These are phyloP conservation scores for Pagetopsis macropterus DNA, from an alignment of 2,797 vertebrate genomes.

Conservation along the genomic window DNA sequence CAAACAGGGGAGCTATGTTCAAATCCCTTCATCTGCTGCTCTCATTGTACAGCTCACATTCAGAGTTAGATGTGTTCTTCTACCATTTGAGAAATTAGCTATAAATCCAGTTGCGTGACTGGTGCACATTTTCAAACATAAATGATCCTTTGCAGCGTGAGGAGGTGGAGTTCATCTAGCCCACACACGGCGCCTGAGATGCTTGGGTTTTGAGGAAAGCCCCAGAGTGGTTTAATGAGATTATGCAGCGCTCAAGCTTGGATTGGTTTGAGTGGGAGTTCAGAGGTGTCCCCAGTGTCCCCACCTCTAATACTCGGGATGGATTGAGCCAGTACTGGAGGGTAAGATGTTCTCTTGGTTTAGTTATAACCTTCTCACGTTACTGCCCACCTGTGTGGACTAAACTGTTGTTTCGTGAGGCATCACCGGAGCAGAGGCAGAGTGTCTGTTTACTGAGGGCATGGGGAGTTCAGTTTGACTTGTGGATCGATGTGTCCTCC, in stretches of 20 bases:
- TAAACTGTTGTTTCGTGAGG: slow-evolving; percentile 38
- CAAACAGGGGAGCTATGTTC: slow-evolving; percentile 49
- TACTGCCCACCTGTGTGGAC: slow-evolving; percentile 36
- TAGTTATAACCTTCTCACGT: slow-evolving; percentile 41
- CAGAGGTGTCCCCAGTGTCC: slow-evolving; percentile 18
- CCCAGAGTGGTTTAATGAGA: slow-evolving; percentile 10
- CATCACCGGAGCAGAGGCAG: slow-evolving; percentile 28
- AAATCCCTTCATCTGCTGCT: slow-evolving; percentile 29
- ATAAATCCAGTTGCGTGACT: not conserved
- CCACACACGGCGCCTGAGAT: slow-evolving; percentile 2
- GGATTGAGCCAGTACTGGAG: slow-evolving; percentile 13
- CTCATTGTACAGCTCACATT: slow-evolving; percentile 36
- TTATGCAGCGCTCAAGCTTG: slow-evolving; percentile 30
- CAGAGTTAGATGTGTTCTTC: slow-evolving; percentile 13
- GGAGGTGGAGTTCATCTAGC: slow-evolving; percentile 18
- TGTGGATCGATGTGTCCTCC: slow-evolving; percentile 65
- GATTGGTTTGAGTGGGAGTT: slow-evolving; percentile 42
- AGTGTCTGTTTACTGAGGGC: slow-evolving; percentile 12
- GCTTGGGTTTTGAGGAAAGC: slow-evolving; percentile 4
- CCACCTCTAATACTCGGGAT: slow-evolving; percentile 36
- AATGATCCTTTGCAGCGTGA: slow-evolving; percentile 8
- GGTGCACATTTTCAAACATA: slow-evolving; percentile 18
- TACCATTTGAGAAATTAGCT: slow-evolving; percentile 1
- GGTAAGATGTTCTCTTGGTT: slow-evolving; percentile 18
- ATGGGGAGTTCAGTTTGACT: slow-evolving; percentile 57